Conservation (phyloP, 2,113 vertebrate species). For the Cyprinus carpio region DNA sequence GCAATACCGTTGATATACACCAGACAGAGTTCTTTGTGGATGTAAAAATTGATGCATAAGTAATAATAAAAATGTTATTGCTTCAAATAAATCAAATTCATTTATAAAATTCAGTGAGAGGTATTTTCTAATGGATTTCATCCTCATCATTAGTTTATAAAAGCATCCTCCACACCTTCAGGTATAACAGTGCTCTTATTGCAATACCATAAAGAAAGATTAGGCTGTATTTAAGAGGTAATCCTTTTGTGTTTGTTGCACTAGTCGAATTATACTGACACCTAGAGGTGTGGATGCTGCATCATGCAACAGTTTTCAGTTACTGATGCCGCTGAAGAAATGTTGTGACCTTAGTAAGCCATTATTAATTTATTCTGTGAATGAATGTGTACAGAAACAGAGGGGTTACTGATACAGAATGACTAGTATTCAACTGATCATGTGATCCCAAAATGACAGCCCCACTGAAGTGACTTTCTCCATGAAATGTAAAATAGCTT, state of each 20-base stretch:
- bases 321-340: not conserved
- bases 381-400: not conserved
- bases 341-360: not conserved
- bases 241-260: not conserved
- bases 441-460: not conserved
- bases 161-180: not conserved
- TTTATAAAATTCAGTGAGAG: not conserved
- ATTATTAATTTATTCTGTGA: not conserved
- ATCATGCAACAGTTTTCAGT: not conserved
- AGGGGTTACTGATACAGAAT: not conserved
- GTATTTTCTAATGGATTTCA: constrained; percentile 6
- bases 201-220: not conserved
- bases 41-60: not conserved
- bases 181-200: not conserved
- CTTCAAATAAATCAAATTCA: constrained; percentile 6
- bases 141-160: not conserved
- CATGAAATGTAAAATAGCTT: not conserved
- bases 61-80: not conserved
- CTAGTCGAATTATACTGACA: not conserved
- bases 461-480: not conserved
- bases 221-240: not conserved
- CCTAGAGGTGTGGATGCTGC: not conserved
- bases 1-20: not conserved
- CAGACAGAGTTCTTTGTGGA: not conserved
- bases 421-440: not conserved